phyloP scores from a whole-genome alignment of 2,113 vertebrate species.

The Pollachius pollachius region DNA sequence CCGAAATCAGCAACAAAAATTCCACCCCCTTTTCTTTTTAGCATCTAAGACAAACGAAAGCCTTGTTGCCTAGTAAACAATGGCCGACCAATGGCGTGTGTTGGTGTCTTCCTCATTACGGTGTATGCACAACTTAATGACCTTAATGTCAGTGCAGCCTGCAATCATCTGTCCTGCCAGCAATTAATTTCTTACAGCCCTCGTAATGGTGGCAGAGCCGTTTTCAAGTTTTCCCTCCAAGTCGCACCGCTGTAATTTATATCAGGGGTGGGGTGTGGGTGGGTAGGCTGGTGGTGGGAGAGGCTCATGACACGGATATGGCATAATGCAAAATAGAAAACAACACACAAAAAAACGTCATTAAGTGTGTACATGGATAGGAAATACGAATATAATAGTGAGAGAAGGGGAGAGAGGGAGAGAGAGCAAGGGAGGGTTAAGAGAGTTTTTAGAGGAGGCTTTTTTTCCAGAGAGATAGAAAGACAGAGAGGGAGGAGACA shows the following conservation, averaged over 20 bases:
- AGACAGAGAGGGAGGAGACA: no score
- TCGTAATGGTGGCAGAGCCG: constrained; percentile 30
- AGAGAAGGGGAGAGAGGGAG: no score
- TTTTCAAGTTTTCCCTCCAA: constrained; percentile 35
- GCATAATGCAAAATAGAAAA: not conserved
- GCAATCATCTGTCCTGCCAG: constrained; percentile 72
- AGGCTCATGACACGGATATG: not conserved
- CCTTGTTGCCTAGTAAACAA: constrained; percentile 80
- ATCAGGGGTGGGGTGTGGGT: constrained; percentile 1
- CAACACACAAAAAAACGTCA: not conserved
- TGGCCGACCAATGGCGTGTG: constrained; percentile 67
- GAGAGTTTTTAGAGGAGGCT: no score
- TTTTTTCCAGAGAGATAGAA: no score
- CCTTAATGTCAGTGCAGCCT: constrained; percentile 66
- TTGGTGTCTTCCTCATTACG: constrained; percentile 70
- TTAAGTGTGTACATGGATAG: not conserved
- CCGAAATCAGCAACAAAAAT: constrained; percentile 40
- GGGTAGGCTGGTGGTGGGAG: no score
- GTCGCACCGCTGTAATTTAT: constrained; percentile 36
- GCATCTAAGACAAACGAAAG: constrained; percentile 64
- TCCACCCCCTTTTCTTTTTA: constrained; percentile 40
- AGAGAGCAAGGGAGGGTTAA: no score
- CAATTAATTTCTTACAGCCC: constrained; percentile 69
- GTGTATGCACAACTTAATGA: constrained; percentile 75
- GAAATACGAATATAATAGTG: no score